Conservation (phyloP, 2,797 vertebrate species). For the Sebastes trivittatus region DNA sequence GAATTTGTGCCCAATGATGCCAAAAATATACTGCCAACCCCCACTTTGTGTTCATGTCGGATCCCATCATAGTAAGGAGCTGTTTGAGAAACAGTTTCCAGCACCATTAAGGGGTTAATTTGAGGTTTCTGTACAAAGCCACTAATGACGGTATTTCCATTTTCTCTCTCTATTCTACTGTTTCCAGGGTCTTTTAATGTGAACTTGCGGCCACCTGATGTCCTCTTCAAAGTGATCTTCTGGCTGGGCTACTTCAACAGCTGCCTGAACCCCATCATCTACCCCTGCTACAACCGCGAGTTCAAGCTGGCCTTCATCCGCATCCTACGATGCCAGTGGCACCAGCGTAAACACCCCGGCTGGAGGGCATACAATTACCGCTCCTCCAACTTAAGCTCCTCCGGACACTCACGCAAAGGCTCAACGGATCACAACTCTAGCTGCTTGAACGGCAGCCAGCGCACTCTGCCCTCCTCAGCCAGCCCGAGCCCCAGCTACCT, state of each 20-base stretch:
- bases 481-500: conserved; percentile 89
- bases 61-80: background rate
- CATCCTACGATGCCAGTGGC: conserved; percentile 92
- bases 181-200: conserved; percentile 90
- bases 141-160: background rate
- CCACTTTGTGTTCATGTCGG: background rate
- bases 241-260: conserved; percentile 99
- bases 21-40: too few relatives aligned
- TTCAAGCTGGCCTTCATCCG: conserved; percentile 97
- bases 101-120: background rate
- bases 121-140: background rate
- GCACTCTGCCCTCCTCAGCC: conserved; percentile 88
- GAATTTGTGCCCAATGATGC: too few relatives aligned
- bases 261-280: conserved; percentile 98
- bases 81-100: background rate
- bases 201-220: conserved; percentile 88
- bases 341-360: conserved; percentile 84
- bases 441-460: conserved; percentile 92
- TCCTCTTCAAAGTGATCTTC: conserved; percentile 95
- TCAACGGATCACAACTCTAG: conserved; percentile 87
- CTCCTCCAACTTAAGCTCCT: conserved; percentile 88
- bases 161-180: background rate
- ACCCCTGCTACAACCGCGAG: conserved; percentile 97
- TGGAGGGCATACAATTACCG: conserved; percentile 90
- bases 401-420: conserved; percentile 86